phyloP scores from a whole-genome alignment of 2,797 vertebrate genomes.

The Natrix natrix region DNA sequence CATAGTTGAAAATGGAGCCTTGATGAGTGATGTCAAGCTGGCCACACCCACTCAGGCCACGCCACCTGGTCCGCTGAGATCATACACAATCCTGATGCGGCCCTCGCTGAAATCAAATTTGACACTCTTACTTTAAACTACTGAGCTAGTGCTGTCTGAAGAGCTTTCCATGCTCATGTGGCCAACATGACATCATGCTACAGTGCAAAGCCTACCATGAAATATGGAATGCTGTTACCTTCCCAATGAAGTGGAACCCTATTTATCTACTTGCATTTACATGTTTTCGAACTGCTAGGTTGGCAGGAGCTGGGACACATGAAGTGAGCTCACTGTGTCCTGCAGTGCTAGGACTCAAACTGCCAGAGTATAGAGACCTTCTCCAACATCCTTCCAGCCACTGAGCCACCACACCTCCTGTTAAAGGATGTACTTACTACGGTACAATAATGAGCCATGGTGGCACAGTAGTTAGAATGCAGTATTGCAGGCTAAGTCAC shows the following conservation, averaged over 20 bases:
- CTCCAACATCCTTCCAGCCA: no score
- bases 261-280: not conserved
- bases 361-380: no score
- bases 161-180: not conserved
- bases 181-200: not conserved
- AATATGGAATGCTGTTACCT: not conserved
- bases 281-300: not conserved
- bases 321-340: not conserved
- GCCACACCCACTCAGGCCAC: no score
- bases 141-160: not conserved
- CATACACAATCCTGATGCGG: no score
- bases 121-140: not conserved
- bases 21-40: no score
- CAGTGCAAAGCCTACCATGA: not conserved
- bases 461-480: no score
- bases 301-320: not conserved
- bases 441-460: not conserved
- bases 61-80: no score
- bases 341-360: no score
- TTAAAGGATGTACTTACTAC: not conserved
- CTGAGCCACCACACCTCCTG: no score
- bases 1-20: no score
- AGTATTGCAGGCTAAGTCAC: no score
- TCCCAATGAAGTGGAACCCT: not conserved
- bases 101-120: no score